phyloP scores from a whole-genome alignment of 1,140 invertebrate genomes.

The Neotoxoptera formosana region DNA sequence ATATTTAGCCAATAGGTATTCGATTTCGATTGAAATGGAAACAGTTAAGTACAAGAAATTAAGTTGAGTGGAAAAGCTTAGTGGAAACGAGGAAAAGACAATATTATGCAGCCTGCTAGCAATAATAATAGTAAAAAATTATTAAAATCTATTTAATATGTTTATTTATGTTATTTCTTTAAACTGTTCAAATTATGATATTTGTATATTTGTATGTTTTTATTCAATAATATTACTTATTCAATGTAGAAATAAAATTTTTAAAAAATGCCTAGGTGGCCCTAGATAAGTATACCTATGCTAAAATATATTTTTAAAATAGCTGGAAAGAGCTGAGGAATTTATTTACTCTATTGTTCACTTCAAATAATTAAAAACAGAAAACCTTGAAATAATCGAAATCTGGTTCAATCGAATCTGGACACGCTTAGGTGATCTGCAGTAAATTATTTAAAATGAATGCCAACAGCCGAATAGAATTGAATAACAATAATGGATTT shows the following conservation, averaged over 20 bases:
- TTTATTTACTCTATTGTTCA: neutral
- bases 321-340: neutral
- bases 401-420: neutral
- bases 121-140: too few species aligned
- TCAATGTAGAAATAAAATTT: neutral
- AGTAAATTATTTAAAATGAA: neutral
- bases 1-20: too few species aligned
- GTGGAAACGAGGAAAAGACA: too few species aligned
- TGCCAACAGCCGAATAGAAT: neutral
- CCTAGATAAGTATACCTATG: neutral
- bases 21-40: too few species aligned
- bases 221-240: too few species aligned
- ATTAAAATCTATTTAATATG: too few species aligned
- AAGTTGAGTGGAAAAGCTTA: too few species aligned
- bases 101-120: too few species aligned
- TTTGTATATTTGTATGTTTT: too few species aligned
- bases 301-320: neutral
- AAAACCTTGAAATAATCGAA: neutral
- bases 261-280: neutral
- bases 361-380: neutral
- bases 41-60: too few species aligned
- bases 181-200: too few species aligned
- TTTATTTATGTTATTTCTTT: too few species aligned
- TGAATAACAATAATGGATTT: neutral
- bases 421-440: slow-evolving; percentile 25